Evolutionary conservation across 2,888 invertebrate species (phyloP), one percentile per base, ranked within the genome.

Genomic region (Drosophila austrosaltans): DNA sequence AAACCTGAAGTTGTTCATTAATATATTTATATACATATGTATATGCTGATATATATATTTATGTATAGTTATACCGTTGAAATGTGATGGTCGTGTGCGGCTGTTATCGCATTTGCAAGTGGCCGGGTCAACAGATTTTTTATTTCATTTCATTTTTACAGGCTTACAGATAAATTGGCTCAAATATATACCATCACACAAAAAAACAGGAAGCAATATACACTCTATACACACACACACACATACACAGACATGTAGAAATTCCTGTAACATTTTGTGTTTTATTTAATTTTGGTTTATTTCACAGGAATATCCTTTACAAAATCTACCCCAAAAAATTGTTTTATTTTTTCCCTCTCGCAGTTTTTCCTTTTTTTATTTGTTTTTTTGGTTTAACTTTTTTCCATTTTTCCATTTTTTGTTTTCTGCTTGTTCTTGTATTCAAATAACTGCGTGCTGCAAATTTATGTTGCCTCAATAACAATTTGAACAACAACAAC

Each of bases 391-490:
- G 59, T 53, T 71, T 54, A 59, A 59, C 72, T 65, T 71, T 36
- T 36, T 36, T 36, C 32, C 32, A 32, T 32, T 32, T n/a, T n/a
- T n/a, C n/a, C 6, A 32, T 36, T 36, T 58, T 59, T 64, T 39
- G 59, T 53, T 42, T 58, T 44, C 7, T 44, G 6, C 5, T 8
- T 44, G 3, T 48, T 48, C 12, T 48, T 48, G 64, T 75, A 81
- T 84, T 83, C 76, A 84, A 81, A 82, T 73, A 82, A 81, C 75
- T 72, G 67, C 81, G 82, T 75, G 73, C 69, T 61, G 76, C 72
- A 83, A 85, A 82, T 86, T 85, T 86, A 84, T 83, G 84, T 81
- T 82, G 79, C 82, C 73, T 75, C 86, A 86, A 84, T 86, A 85
- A 84, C 82, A 85, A 86, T 85, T 85, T 82, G 69, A 75, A 75